Percentiles rank a stretch among this genome's conserved stretches.
Conservation (phyloP, 2,797 vertebrate genomes). For the Melanotaenia pygmaea region DNA sequence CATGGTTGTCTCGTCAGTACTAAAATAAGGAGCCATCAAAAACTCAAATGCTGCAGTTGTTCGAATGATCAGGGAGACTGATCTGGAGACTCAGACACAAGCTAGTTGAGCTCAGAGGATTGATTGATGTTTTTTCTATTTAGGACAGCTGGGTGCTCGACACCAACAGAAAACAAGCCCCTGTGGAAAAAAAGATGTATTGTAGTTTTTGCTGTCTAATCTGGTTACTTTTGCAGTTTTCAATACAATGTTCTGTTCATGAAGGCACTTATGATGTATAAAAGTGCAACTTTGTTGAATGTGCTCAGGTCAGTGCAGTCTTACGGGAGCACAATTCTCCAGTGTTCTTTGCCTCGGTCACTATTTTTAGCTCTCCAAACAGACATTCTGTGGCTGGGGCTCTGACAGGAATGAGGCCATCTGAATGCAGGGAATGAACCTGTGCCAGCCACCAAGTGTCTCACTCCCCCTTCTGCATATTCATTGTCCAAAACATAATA, state of each 20-base stretch:
- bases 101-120: conserved; percentile 28
- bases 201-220: conserved; percentile 17
- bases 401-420: conserved; percentile 72
- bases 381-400: conserved; percentile 61
- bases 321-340: conserved; percentile 49
- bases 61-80: conserved; percentile 31
- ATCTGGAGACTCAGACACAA: conserved; percentile 20
- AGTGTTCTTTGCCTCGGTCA: conserved; percentile 43
- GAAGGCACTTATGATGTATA: conserved; percentile 15
- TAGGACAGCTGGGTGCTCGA: conserved; percentile 13
- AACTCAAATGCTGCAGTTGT: conserved; percentile 17
- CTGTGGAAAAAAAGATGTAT: conserved; percentile 17
- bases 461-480: conserved; percentile 47
- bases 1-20: conserved; percentile 9
- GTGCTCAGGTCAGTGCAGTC: conserved; percentile 53
- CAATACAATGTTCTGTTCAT: background rate
- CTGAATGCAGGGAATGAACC: conserved; percentile 57
- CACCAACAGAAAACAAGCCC: conserved; percentile 11
- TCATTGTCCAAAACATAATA: conserved; percentile 71
- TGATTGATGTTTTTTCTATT: conserved; percentile 20
- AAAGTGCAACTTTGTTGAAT: conserved; percentile 22
- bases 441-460: conserved; percentile 54
- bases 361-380: conserved; percentile 72
- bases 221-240: conserved; percentile 14
- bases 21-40: conserved; percentile 33